Conservation (phyloP, 2,113 vertebrate genomes). For the Notarius lentiginosus region DNA sequence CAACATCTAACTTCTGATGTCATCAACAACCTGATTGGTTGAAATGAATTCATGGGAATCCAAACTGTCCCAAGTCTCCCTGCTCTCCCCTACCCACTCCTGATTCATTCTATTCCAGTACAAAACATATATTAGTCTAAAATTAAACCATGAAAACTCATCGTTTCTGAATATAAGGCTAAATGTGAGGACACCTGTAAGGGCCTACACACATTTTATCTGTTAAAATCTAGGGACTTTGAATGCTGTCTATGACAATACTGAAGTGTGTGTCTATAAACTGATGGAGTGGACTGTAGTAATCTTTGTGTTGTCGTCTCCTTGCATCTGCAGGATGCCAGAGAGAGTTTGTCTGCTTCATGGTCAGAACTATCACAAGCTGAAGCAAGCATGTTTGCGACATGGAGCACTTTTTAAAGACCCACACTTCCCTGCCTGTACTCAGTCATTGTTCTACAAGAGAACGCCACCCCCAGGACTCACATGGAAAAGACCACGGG, state of each 20-base stretch:
- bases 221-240: neutral
- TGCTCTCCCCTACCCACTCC: neutral
- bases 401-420: constrained; percentile 74
- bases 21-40: no score
- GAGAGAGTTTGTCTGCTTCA: constrained; percentile 65
- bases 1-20: no score
- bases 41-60: no score
- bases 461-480: constrained; percentile 68
- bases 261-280: neutral
- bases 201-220: neutral
- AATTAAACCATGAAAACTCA: constrained; percentile 37
- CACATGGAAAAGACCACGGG: constrained; percentile 78
- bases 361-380: constrained; percentile 70
- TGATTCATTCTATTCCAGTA: constrained; percentile 29
- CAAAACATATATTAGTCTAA: constrained; percentile 28
- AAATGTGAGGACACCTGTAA: constrained; percentile 7
- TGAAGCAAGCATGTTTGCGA: constrained; percentile 67
- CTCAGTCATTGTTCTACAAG: constrained; percentile 76
- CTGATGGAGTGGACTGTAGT: neutral
- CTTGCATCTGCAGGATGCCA: constrained; percentile 60
- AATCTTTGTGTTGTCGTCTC: neutral
- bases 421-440: constrained; percentile 69
- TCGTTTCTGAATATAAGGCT: constrained; percentile 15
- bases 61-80: no score
- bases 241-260: neutral